These are phyloP conservation scores for Decapterus maruadsi DNA, from an alignment of 2,797 vertebrate genomes.

Conservation along the genomic window DNA sequence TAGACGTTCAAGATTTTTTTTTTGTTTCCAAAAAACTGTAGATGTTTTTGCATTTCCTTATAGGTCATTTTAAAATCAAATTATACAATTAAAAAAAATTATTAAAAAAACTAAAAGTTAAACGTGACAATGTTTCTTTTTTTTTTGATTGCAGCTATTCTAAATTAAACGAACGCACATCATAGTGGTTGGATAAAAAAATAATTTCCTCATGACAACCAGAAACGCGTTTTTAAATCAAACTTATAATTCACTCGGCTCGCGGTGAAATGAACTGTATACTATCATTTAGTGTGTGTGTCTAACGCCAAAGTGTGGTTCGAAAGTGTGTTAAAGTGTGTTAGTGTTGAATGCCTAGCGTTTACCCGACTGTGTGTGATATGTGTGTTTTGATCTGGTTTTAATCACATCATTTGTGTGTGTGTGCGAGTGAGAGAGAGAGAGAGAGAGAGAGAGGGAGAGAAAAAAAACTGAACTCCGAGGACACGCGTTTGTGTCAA, in stretches of 20 bases:
- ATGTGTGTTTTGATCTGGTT: constrained; percentile 58
- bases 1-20: neutral
- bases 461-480: neutral
- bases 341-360: constrained; percentile 53
- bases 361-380: constrained; percentile 62
- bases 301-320: neutral
- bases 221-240: neutral
- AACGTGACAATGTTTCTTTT: neutral
- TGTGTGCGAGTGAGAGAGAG: neutral
- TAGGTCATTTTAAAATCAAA: neutral
- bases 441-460: neutral
- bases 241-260: neutral
- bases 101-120: neutral
- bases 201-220: neutral
- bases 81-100: neutral
- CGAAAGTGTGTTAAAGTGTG: constrained; percentile 1
- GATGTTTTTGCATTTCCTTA: neutral
- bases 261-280: neutral
- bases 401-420: constrained; percentile 53
- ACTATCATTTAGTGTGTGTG: neutral
- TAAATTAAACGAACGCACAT: rapidly evolving
- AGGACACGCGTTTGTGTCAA: constrained; percentile 43
- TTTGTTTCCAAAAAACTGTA: neutral
- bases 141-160: neutral
- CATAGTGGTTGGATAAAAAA: neutral